phyloP scores from a whole-genome alignment of 2,797 vertebrate species.

The Typhlichthys eigenmanni region DNA sequence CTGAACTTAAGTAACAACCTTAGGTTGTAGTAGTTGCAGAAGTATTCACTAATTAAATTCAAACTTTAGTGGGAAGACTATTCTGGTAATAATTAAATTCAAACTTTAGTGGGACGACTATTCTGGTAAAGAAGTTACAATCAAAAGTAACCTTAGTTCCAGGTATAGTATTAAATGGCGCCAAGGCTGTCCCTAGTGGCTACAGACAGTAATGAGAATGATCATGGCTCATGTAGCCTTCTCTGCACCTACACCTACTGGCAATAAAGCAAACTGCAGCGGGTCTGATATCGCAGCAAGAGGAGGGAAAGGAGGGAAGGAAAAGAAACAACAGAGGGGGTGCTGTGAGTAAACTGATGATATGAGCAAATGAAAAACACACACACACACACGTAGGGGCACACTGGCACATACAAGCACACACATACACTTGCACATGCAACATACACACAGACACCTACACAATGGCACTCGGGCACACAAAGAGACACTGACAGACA shows the following conservation, averaged over 20 bases:
- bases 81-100: no score
- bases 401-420: neutral
- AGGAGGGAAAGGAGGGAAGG: conserved; percentile 39
- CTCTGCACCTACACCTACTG: conserved; percentile 49
- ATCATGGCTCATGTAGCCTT: conserved; percentile 14
- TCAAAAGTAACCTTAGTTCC: conserved; percentile 4
- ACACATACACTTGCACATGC: conserved; percentile 37
- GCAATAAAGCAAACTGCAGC: conserved; percentile 47
- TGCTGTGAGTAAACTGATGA: conserved; percentile 46
- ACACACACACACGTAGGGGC: conserved; percentile 29
- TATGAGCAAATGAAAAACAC: conserved; percentile 61
- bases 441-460: conserved; percentile 1
- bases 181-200: conserved; percentile 24
- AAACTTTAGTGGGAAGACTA: no score
- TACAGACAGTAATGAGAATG: conserved; percentile 20
- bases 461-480: conserved; percentile 19
- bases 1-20: no score
- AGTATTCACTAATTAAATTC: no score
- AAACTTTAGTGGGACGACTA: no score
- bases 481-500: conserved; percentile 28
- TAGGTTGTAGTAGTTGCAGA: no score
- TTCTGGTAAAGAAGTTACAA: no score
- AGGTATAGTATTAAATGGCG: conserved; percentile 23
- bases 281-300: conserved; percentile 51
- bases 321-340: conserved; percentile 68